A percentile compares a stretch with the other conserved stretches of the same genome.
Evolutionary conservation across 2,797 vertebrate genomes (phyloP).

Genomic region (Podarcis siculus): DNA sequence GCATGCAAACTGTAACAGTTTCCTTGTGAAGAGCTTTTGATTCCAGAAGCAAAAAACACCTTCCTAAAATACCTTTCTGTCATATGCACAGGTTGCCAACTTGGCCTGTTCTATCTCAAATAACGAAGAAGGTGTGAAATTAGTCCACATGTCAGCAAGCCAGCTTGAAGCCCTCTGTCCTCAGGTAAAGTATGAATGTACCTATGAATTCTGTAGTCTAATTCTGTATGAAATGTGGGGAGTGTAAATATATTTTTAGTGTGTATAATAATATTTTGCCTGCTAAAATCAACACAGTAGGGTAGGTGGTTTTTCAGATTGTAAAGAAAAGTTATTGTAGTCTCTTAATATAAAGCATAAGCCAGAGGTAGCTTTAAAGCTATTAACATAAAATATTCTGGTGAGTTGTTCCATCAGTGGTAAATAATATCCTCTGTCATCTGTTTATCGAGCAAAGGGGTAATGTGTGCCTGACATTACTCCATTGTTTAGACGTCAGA

Average conservation of each 20-base stretch:
- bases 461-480: not conserved
- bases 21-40: conserved; percentile 1
- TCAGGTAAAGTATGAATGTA: conserved; percentile 83
- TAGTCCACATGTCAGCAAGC: conserved; percentile 98
- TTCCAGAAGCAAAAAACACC: not conserved
- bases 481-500: not conserved
- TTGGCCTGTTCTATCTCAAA: conserved; percentile 99
- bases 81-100: conserved; percentile 89
- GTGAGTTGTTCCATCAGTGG: not conserved
- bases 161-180: conserved; percentile 97
- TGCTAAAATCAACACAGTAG: not conserved
- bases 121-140: conserved; percentile 97
- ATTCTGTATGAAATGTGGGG: not conserved
- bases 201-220: not conserved
- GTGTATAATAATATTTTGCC: not conserved
- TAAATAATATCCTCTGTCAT: not conserved
- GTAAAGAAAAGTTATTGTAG: not conserved
- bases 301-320: not conserved
- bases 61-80: conserved; percentile 37
- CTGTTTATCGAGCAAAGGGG: not conserved
- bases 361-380: not conserved
- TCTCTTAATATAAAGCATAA: not conserved
- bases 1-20: not conserved
- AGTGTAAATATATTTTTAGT: not conserved
- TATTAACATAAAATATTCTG: too few species aligned